Evolutionary conservation across 1,140 invertebrate genomes (phyloP), one percentile per base, ranked within the genome.

Genomic region (Caenorhabditis briggsae): DNA sequence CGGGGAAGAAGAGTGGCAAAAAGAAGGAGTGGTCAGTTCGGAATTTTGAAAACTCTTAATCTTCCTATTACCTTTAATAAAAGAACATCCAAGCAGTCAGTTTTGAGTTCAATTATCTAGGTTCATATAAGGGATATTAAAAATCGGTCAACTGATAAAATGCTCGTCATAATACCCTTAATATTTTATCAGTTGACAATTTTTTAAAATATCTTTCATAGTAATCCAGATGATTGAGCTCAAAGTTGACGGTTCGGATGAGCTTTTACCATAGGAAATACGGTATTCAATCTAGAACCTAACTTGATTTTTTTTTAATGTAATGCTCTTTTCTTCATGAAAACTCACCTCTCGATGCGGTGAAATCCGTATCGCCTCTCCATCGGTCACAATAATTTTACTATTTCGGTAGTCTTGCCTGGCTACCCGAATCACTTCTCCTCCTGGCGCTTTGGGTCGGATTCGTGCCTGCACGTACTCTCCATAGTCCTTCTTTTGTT

Each of bases 391-490:
- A 82, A 70, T 84, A 46, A 58, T 84, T 48, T 43, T 78, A 41
- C 84, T 41, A 58, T 83, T 83, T 12, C 70, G 82, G 59, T 53
- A 74, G 86, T 85, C 82, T 18, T n/a, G 56, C 23, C 50, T 25
- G 11, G 46, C 18, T 7, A 43, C 82, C 23, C 83, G 89, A 85
- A 48, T 87, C 84, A 33, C 89, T 88, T 82, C 90, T 82, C 18
- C 88, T 55, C 11, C 82, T 58, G 50, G 70, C 78, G 70, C 86
- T 87, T 85, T 88, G 87, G 18, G 85, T 83, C 20, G 85, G 85
- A 61, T 87, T 58, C 78, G 85, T 5, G 90, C 84, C 50, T 91
- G 89, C 20, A 89, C 90, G 25, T 88, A 87, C 23, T 85, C 90
- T 9, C 82, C 74, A 18, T 59, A 83, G 55, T 58, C 82, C 20